Base-by-base conservation (phyloP, 1,140 invertebrate species). In the Drosophila varians region DNA sequence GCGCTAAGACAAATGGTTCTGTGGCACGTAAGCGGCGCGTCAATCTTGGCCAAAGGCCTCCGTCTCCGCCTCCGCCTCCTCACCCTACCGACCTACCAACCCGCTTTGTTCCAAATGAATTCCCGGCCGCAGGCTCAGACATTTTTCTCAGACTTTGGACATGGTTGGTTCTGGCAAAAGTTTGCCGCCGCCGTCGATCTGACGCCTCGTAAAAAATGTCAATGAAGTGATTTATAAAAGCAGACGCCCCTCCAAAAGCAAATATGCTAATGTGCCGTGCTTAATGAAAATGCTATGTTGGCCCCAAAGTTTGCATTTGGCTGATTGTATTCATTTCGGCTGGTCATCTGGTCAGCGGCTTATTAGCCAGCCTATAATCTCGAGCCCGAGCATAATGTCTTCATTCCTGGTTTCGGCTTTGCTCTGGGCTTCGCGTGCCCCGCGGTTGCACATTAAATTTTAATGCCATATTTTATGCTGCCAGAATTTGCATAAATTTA, bases 381-480 rank as follows among this genome's bases (percentile, higher is more conserved):
- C 36, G 54, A 31, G 71, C 60, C 55, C 46, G 31, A 72, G 25
- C 72, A 80, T 75, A 79, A 79, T 79, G 77, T 80, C 77, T 80
- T 80, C 26, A 80, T 80, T 38, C 36, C 26, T 23, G 51, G 26
- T 40, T 58, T 62, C 38, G 19, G 12, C 21, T 4, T 43, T n/a
- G 40, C 38, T 36, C n/a, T 46, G 16, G 52, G 38, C 53, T 56
- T 73, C 57, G 73, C 80, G 82, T 87, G 82, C 69, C 69, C 21
- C 38, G 11, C 43, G 77, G 74, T 62, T 69, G 83, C 57, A 87
- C 82, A 87, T 87, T 87, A 87, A 77, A 69, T 77, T 82, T 82
- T 87, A 87, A 87, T 87, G 77, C 82, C 80, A 86, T 87, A 87
- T 84, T 84, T 84, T 84, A 86, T 80, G 82, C 82, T 62, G 54